Evolutionary conservation across 2,888 invertebrate genomes (phyloP), one percentile per base, ranked within the genome.

Genomic region (Acrocyrtus sp.): DNA sequence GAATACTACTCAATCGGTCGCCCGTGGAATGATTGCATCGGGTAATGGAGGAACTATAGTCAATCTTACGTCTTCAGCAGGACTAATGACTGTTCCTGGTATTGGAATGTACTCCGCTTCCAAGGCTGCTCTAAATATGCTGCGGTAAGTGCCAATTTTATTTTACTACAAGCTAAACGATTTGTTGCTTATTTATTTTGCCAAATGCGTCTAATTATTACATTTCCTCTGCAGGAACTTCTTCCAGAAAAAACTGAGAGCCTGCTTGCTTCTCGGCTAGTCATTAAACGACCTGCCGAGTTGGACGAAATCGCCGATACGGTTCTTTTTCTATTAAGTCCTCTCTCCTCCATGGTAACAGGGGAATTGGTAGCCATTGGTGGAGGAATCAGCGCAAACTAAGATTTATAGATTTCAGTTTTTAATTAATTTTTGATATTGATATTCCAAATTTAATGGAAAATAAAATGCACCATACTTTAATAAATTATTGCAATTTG

Each of bases 121-220:
- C 2, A 88, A 88, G 80, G 86, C 84, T 6, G 87, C 87, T 5
- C 79, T 88, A 8, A 87, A 88, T 76, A 83, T 83, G 73, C 74
- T 87, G n/a, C n/a, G n/a, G n/a, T n/a, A n/a, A n/a, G n/a, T n/a
- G n/a, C n/a, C n/a, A n/a, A n/a, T n/a, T n/a, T n/a, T n/a, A n/a
- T n/a, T n/a, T n/a, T n/a, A n/a, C n/a, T n/a, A n/a, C n/a, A n/a
- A n/a, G n/a, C n/a, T n/a, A n/a, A n/a, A n/a, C n/a, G n/a, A n/a
- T n/a, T n/a, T n/a, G n/a, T n/a, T n/a, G n/a, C n/a, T n/a, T n/a
- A n/a, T n/a, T n/a, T n/a, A n/a, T n/a, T n/a, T n/a, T n/a, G n/a
- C n/a, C n/a, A n/a, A n/a, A n/a, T n/a, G n/a, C n/a, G n/a, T n/a
- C n/a, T n/a, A n/a, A n/a, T n/a, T n/a, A n/a, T n/a, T n/a, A n/a